These are phyloP conservation scores for Carassius gibelio DNA, from an alignment of 2,113 vertebrate genomes.

Conservation along the genomic window DNA sequence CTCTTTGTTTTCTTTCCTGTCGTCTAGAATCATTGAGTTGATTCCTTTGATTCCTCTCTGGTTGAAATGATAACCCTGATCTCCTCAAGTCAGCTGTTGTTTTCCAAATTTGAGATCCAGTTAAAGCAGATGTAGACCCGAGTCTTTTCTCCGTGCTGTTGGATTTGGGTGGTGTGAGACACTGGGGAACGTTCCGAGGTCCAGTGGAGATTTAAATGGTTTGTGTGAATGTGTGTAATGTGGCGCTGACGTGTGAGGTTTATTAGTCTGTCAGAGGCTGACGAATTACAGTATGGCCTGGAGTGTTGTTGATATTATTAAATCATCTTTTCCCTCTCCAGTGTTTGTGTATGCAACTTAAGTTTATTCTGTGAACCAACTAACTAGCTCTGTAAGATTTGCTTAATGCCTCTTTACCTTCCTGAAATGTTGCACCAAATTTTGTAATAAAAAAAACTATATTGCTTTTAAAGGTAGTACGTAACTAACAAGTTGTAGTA, in stretches of 20 bases:
- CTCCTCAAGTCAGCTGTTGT: not conserved
- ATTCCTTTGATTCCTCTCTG: not conserved
- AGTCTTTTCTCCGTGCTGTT: not conserved
- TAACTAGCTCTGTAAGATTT: not conserved
- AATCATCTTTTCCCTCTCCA: not conserved
- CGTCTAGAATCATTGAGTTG: not conserved
- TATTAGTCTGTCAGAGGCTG: constrained; percentile 67
- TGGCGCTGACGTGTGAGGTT: constrained; percentile 66
- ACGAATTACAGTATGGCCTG: constrained; percentile 55
- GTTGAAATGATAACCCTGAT: not conserved
- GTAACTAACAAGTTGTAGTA: no score
- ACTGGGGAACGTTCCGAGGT: constrained; percentile 28
- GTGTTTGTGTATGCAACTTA: not conserved
- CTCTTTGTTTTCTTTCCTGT: constrained; percentile 6
- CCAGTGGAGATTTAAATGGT: constrained; percentile 67
- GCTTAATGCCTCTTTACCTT: not conserved
- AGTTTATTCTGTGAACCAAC: constrained; percentile 1
- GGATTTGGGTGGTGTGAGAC: not conserved
- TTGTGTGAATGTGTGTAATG: constrained; percentile 69
- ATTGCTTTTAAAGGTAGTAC: not conserved
- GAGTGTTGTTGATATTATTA: constrained; percentile 46
- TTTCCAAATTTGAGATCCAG: not conserved
- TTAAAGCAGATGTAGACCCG: not conserved
- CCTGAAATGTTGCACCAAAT: not conserved
- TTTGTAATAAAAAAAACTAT: not conserved